Percentiles rank a stretch among this genome's conserved stretches.
These are phyloP conservation scores for Hycleus phaleratus DNA, from an alignment of 1,140 invertebrate species.

Conservation along the genomic window DNA sequence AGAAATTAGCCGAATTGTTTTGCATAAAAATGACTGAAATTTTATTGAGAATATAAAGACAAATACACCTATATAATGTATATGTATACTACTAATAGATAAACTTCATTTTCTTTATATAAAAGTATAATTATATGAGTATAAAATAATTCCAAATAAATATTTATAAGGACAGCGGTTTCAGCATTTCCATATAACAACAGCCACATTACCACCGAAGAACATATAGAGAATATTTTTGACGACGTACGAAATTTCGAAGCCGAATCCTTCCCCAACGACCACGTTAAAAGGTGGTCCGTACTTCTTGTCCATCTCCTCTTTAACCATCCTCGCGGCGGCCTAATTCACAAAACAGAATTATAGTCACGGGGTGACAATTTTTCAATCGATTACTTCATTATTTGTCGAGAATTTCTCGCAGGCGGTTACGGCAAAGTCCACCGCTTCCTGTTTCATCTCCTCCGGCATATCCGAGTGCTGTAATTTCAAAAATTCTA, in stretches of 20 bases:
- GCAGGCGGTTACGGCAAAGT: constrained; percentile 82
- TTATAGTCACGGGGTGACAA: not conserved
- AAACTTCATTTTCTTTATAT: constrained; percentile 6
- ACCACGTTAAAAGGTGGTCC: constrained; percentile 88
- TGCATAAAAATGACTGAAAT: constrained; percentile 16
- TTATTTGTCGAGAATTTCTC: constrained; percentile 84
- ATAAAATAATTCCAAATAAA: constrained; percentile 3
- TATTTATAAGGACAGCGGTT: constrained; percentile 24
- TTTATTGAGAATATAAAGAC: constrained; percentile 10
- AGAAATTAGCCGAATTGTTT: not conserved
- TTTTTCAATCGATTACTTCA: constrained; percentile 47
- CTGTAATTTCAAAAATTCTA: constrained; percentile 40
- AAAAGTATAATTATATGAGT: not conserved
- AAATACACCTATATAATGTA: not conserved
- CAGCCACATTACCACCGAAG: constrained; percentile 82
- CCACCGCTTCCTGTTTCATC: constrained; percentile 80
- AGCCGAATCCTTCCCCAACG: constrained; percentile 90
- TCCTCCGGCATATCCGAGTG: constrained; percentile 87
- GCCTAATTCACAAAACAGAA: constrained; percentile 41
- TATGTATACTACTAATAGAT: constrained; percentile 8
- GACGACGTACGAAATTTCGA: constrained; percentile 84
- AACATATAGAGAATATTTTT: constrained; percentile 87
- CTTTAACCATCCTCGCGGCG: constrained; percentile 82
- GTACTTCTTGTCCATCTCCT: constrained; percentile 90
- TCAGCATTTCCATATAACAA: constrained; percentile 86